Evolutionary conservation across 2,888 invertebrate genomes (phyloP).

Genomic region (Lepidonotus clava): DNA sequence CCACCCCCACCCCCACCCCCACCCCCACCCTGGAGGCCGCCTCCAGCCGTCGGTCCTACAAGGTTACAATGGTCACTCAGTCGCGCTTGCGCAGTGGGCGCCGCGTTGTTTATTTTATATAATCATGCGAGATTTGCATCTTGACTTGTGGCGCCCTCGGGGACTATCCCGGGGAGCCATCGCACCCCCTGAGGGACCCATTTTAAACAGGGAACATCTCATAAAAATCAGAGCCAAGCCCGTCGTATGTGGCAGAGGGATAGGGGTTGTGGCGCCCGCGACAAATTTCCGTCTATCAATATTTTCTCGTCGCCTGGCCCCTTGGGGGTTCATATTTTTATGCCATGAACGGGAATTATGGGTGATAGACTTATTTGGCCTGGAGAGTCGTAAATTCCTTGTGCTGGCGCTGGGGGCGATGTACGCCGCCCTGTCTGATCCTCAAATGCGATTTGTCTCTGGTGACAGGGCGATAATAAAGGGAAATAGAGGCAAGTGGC

Average conservation of each 20-base stretch:
- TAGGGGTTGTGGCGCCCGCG: background rate
- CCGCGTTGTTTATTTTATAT: background rate
- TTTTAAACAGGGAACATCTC: background rate
- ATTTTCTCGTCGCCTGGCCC: background rate
- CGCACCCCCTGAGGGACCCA: background rate
- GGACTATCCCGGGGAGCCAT: background rate
- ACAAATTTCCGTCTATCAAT: conserved; percentile 35
- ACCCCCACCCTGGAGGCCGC: background rate
- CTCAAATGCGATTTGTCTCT: background rate
- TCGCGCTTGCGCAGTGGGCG: background rate
- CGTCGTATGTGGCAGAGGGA: background rate
- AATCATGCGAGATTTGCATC: conserved; percentile 24
- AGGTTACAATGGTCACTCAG: background rate
- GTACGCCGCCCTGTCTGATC: background rate
- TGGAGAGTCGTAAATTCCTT: background rate
- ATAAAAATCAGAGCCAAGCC: conserved; percentile 5
- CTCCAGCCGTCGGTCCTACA: background rate
- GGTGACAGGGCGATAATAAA: background rate
- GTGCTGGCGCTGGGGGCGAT: background rate
- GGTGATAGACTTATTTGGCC: background rate
- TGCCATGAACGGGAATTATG: background rate
- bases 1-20: background rate
- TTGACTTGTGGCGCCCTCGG: conserved; percentile 1
- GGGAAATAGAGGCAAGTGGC: too few species aligned
- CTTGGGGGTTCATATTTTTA: background rate